A percentile compares a stretch with the other conserved stretches of the same genome.
Conservation (phyloP, 2,113 vertebrate genomes). For the Colius striatus region DNA sequence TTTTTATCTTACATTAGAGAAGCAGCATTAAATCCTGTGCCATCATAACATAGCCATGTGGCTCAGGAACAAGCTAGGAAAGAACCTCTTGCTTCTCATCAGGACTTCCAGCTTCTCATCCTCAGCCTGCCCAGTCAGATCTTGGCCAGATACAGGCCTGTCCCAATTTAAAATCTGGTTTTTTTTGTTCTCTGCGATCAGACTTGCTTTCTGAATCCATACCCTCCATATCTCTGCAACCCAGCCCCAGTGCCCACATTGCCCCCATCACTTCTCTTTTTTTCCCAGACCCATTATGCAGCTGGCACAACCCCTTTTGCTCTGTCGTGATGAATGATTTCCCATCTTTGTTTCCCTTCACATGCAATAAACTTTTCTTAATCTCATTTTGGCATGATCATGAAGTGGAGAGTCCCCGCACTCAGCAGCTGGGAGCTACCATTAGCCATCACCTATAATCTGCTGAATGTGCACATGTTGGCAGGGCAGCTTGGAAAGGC, state of each 20-base stretch:
- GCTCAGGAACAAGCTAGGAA: background rate
- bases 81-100: background rate
- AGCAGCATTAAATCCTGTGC: background rate
- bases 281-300: background rate
- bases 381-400: background rate
- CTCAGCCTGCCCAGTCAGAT: background rate
- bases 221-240: background rate
- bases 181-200: background rate
- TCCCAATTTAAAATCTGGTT: background rate
- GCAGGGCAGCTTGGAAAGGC: background rate
- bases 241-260: background rate
- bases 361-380: background rate
- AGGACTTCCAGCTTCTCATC: background rate
- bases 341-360: background rate
- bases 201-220: background rate
- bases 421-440: too few relatives aligned
- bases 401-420: background rate
- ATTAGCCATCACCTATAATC: background rate
- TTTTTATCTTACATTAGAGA: background rate
- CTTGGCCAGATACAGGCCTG: background rate
- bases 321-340: rapidly evolving
- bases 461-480: background rate
- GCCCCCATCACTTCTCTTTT: background rate
- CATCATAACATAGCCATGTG: background rate
- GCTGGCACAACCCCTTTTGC: background rate